phyloP scores from a whole-genome alignment of 2,888 invertebrate genomes.

The Thysanoteuthis rhombus region DNA sequence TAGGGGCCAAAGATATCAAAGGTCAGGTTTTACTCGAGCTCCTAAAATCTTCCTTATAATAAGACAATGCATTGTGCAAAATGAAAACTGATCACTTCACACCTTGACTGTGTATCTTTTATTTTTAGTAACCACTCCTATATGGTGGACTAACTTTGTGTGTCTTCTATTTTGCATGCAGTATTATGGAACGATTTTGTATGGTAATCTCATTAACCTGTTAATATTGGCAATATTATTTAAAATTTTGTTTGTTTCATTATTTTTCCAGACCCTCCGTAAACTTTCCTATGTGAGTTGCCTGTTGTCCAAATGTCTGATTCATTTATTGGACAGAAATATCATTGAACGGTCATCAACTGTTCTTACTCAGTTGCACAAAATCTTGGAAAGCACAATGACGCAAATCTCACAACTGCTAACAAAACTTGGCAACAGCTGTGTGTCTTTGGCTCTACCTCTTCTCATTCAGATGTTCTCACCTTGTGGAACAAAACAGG shows the following conservation, averaged over 20 bases:
- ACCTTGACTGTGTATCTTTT: background rate
- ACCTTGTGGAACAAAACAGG: background rate
- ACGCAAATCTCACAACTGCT: background rate
- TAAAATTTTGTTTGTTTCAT: background rate
- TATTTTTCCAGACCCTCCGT: background rate
- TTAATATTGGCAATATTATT: background rate
- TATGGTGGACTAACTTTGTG: background rate
- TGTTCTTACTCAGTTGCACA: background rate
- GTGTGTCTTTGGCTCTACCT: background rate
- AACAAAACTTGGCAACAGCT: background rate
- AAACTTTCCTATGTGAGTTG: conserved; percentile 17
- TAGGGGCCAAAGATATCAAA: too few relatives aligned
- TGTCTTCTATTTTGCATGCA: background rate
- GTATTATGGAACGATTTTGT: background rate
- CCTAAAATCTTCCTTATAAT: too few relatives aligned
- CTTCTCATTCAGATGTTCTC: conserved; percentile 20
- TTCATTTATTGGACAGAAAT: background rate
- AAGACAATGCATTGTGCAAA: too few relatives aligned
- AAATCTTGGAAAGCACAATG: background rate
- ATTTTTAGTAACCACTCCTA: background rate
- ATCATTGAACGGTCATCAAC: background rate
- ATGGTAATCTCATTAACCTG: background rate
- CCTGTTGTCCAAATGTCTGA: conserved; percentile 1
- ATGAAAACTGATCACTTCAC: too few relatives aligned
- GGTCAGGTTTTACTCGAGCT: too few relatives aligned